Conservation (phyloP, 2,113 vertebrate species). For the Coturnix japonica region DNA sequence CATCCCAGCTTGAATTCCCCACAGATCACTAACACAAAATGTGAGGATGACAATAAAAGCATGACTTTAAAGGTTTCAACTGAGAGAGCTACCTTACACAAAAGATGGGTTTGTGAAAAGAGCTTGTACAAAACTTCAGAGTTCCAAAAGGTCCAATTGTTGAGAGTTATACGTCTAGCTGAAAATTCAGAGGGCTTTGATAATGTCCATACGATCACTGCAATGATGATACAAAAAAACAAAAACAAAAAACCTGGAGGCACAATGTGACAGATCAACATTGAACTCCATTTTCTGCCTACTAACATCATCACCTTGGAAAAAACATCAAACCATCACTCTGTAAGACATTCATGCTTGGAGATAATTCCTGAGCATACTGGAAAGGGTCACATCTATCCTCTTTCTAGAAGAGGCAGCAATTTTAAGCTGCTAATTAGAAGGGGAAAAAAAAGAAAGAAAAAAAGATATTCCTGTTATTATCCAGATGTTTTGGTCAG, state of each 20-base stretch:
- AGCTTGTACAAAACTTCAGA: neutral
- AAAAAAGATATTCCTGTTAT: neutral
- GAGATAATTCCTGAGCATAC: neutral
- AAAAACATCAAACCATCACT: neutral
- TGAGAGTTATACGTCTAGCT: neutral
- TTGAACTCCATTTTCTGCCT: neutral
- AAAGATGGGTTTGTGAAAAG: neutral
- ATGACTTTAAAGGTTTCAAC: neutral
- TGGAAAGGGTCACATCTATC: neutral
- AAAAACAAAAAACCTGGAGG: neutral
- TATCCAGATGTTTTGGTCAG: neutral
- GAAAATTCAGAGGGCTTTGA: neutral
- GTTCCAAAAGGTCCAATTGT: neutral
- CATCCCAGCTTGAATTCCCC: neutral
- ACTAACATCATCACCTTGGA: neutral
- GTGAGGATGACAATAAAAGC: neutral
- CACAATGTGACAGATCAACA: neutral
- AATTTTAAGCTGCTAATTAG: neutral
- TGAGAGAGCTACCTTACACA: neutral
- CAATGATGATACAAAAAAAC: neutral
- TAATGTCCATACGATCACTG: neutral
- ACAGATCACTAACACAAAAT: neutral
- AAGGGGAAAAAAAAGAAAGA: neutral
- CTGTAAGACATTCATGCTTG: neutral
- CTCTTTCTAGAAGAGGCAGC: neutral